Evolutionary conservation across 1,140 invertebrate species (phyloP).

Genomic region (Drosophila ogumai): DNA sequence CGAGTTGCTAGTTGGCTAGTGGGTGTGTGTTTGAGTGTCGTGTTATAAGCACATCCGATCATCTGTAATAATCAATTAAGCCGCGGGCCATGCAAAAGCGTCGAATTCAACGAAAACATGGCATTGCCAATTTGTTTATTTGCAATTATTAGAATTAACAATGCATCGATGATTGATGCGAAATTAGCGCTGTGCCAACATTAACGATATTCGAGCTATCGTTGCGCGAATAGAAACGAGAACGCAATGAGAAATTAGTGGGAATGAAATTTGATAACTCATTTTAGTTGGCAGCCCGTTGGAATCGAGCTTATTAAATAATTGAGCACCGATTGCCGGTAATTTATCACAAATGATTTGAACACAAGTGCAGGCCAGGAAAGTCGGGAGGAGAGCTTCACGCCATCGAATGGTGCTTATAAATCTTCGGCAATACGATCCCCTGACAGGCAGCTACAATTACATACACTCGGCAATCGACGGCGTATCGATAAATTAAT

Average conservation of each 20-base stretch:
- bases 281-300: conserved; percentile 24
- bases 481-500: conserved; percentile 74
- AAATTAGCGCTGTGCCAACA: conserved; percentile 15
- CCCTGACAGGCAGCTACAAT: conserved; percentile 75
- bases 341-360: conserved; percentile 79
- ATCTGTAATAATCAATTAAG: conserved; percentile 49
- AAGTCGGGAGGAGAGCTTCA: conserved; percentile 16
- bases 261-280: conserved; percentile 58
- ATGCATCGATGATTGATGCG: conserved; percentile 30
- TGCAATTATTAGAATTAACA: conserved; percentile 59
- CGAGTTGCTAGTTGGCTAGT: background rate
- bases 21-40: background rate
- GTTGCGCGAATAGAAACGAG: background rate
- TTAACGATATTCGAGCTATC: conserved; percentile 22
- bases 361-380: conserved; percentile 6
- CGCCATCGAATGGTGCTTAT: conserved; percentile 48
- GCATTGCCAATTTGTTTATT: conserved; percentile 41
- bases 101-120: conserved; percentile 38
- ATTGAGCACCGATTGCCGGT: conserved; percentile 69
- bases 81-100: conserved; percentile 3
- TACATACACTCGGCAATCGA: conserved; percentile 58
- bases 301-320: conserved; percentile 68
- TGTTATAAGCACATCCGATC: conserved; percentile 41
- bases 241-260: conserved; percentile 32
- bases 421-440: conserved; percentile 73